Percentiles rank a stretch among this genome's conserved stretches.
These are phyloP conservation scores for Oopsacas minuta DNA, from an alignment of 37 sponge, comb jelly and placozoan species.

Conservation along the genomic window DNA sequence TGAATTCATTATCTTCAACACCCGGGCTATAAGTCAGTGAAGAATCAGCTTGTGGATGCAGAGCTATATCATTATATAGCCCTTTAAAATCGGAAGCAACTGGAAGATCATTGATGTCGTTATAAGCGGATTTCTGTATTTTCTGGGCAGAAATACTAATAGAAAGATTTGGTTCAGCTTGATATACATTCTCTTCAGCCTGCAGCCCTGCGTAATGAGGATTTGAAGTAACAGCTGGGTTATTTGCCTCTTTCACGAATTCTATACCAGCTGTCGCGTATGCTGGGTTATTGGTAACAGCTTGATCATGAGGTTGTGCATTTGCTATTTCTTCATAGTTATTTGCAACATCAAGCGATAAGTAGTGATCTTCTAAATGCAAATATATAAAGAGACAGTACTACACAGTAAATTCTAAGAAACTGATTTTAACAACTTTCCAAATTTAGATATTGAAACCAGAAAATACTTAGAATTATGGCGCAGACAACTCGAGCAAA, in stretches of 20 bases:
- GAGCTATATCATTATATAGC: neutral
- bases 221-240: neutral
- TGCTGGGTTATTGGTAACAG: constrained; percentile 12
- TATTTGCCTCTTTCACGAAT: neutral
- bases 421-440: too few species aligned
- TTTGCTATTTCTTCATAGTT: neutral
- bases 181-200: neutral
- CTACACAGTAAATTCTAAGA: too few species aligned
- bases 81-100: neutral
- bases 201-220: neutral
- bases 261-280: neutral
- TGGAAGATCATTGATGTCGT: constrained; percentile 3
- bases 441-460: too few species aligned
- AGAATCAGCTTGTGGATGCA: neutral
- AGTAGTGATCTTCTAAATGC: neutral
- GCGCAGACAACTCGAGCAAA: too few species aligned
- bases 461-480: too few species aligned
- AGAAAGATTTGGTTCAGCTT: neutral
- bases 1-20: neutral
- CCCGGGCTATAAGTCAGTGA: neutral
- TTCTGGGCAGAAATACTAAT: neutral
- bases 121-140: neutral
- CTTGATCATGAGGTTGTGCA: neutral
- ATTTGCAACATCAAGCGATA: neutral
- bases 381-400: too few species aligned